Percentiles rank a stretch among this genome's conserved stretches.
Evolutionary conservation across 2,888 invertebrate genomes (phyloP).

Genomic region (Lycaena phlaeas): DNA sequence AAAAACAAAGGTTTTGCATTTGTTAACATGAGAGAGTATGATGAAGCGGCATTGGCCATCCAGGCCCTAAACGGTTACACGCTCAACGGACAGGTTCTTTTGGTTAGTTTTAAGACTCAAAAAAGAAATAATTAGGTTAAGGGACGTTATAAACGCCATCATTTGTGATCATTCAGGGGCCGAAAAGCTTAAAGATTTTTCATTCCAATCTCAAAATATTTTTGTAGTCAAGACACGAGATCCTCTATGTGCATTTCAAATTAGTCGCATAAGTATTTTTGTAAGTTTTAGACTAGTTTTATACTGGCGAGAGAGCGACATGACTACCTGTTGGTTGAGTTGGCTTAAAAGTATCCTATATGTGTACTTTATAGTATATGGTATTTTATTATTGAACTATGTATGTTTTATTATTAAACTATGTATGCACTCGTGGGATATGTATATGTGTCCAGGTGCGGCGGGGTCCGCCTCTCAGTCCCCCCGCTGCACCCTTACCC

Average conservation of each 20-base stretch:
- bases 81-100: conserved; percentile 71
- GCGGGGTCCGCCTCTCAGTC: conserved; percentile 35
- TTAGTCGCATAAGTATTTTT: conserved; percentile 72
- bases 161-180: conserved; percentile 58
- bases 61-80: conserved; percentile 69
- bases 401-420: conserved; percentile 63
- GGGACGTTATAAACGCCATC: conserved; percentile 58
- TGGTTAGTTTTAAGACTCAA: conserved; percentile 73
- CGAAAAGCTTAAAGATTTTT: conserved; percentile 62
- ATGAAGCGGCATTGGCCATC: conserved; percentile 69
- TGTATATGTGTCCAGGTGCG: conserved; percentile 44
- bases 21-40: conserved; percentile 70
- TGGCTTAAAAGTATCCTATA: conserved; percentile 69
- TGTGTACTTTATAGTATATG: conserved; percentile 66
- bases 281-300: conserved; percentile 70
- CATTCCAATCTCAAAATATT: conserved; percentile 73
- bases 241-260: conserved; percentile 71
- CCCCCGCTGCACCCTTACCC: conserved; percentile 41
- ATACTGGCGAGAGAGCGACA: conserved; percentile 67
- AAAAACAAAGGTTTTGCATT: conserved; percentile 71
- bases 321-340: conserved; percentile 67
- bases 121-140: conserved; percentile 62
- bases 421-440: conserved; percentile 65
- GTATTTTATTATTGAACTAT: conserved; percentile 60
- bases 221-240: conserved; percentile 69